Evolutionary conservation across 2,888 invertebrate species (phyloP).

Genomic region (Arenicola marina): DNA sequence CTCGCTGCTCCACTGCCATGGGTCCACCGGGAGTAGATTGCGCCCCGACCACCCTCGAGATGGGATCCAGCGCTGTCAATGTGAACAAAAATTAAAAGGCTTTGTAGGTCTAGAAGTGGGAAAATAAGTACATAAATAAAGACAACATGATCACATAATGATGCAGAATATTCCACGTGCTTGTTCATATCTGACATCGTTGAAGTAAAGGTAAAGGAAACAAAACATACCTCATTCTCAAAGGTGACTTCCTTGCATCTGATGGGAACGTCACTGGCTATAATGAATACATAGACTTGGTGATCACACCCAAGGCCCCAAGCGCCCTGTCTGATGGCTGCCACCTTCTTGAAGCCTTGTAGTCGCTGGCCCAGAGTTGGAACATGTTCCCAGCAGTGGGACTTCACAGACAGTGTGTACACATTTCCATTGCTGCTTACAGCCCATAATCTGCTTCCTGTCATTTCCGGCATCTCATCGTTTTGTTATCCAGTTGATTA

Average conservation of each 20-base stretch:
- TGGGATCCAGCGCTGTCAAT: slow-evolving; percentile 90
- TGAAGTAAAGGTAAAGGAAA: no score
- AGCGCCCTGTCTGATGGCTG: slow-evolving; percentile 70
- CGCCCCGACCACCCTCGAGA: slow-evolving; percentile 78
- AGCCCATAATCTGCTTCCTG: slow-evolving; percentile 64
- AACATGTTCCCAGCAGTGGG: slow-evolving; percentile 84
- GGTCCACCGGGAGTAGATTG: slow-evolving; percentile 80
- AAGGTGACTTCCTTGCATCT: slow-evolving; percentile 86
- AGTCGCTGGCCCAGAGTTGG: slow-evolving; percentile 69
- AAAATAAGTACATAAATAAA: no score
- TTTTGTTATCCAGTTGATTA: no score
- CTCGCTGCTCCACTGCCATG: slow-evolving; percentile 81
- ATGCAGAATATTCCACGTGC: no score
- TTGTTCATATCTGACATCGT: no score
- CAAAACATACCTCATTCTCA: slow-evolving; percentile 82
- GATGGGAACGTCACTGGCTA: slow-evolving; percentile 87
- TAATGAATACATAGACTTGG: slow-evolving; percentile 89
- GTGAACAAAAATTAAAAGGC: no score
- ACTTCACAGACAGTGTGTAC: slow-evolving; percentile 79
- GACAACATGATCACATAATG: no score
- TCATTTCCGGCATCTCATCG: no score
- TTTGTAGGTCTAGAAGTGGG: no score
- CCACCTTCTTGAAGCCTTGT: slow-evolving; percentile 85
- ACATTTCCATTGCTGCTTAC: slow-evolving; percentile 88
- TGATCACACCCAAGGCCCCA: slow-evolving; percentile 94